Conservation (phyloP, 2,888 invertebrate species). For the Drosophila histrio region DNA sequence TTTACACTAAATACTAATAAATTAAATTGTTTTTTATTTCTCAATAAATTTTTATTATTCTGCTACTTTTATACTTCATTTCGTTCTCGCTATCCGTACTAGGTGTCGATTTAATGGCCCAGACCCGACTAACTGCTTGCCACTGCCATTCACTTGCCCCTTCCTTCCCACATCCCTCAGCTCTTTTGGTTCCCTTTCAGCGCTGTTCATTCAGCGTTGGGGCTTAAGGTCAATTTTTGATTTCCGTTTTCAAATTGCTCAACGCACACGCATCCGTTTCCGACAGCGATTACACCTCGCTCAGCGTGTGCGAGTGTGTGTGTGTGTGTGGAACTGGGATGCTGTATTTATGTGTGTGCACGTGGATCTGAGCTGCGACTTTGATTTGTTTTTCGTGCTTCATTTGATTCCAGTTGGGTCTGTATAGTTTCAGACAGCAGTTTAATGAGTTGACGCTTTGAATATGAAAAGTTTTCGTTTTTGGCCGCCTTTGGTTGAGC, state of each 20-base stretch:
- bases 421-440: conserved; percentile 64
- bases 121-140: conserved; percentile 31
- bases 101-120: conserved; percentile 79
- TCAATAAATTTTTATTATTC: conserved; percentile 83
- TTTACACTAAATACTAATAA: conserved; percentile 83
- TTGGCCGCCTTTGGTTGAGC: conserved; percentile 12
- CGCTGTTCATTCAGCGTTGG: conserved; percentile 31
- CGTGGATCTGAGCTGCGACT: conserved; percentile 44
- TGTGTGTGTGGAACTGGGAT: conserved; percentile 12
- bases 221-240: conserved; percentile 78
- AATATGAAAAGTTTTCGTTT: conserved; percentile 72
- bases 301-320: conserved; percentile 16
- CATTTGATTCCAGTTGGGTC: conserved; percentile 65
- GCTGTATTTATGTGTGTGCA: conserved; percentile 24
- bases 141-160: not conserved
- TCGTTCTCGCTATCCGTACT: conserved; percentile 45
- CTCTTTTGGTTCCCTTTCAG: not conserved
- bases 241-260: conserved; percentile 77
- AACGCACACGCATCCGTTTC: conserved; percentile 76
- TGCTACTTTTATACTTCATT: conserved; percentile 78
- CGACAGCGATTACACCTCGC: conserved; percentile 58
- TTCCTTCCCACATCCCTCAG: not conserved
- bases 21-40: conserved; percentile 83
- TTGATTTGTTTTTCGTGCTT: conserved; percentile 79
- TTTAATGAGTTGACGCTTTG: conserved; percentile 80